Base-by-base conservation (phyloP, 1,140 invertebrate genomes). In the Drosophila ironensis region DNA sequence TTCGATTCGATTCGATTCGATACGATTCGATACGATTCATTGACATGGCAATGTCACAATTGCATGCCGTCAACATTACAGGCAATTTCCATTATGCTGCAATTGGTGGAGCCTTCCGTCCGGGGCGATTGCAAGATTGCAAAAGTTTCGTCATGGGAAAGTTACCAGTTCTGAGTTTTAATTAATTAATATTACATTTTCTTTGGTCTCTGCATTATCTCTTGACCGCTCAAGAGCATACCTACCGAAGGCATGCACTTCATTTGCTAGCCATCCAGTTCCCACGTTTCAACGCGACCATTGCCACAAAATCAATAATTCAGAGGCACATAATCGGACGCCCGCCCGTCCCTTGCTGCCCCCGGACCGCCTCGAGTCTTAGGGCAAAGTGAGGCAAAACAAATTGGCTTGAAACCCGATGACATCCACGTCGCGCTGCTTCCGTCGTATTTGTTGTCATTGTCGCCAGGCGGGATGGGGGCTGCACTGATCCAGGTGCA, bases 361-460 rank as follows among this genome's bases (percentile, higher is more conserved):
- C 12, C 8, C 5, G 4, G 16, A 3, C 28, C 42, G 14, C 6
- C 16, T 33, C 30, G 25, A 16, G 16, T 14, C 37, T 11, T 27
- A 11, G 33, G 33, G 25, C 33, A 66, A 41, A 48, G 53, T 33
- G 41, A 38, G 44, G 42, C 48, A 47, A 57, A 60, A 51, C 57
- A 77, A 82, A 82, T 82, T 84, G 63, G 41, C 50, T 52, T 84
- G 77, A 70, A 82, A 82, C 61, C 44, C 67, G 69, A 82, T 81
- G 77, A 68, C 67, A 69, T 11, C 25, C 42, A 73, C 35, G 59
- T 68, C 50, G 59, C 57, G 25, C 16, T 46, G 57, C 75, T 78
- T 69, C 75, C 75, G 74, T 51, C 24, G 48, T 51, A 53, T 38
- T 42, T 40, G 41, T 28, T 50, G 71, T 69, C 61, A 30, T 48